Evolutionary conservation across 2,113 vertebrate genomes (phyloP), one percentile per base, ranked within the genome.

Genomic region (Callorhinus ursinus): DNA sequence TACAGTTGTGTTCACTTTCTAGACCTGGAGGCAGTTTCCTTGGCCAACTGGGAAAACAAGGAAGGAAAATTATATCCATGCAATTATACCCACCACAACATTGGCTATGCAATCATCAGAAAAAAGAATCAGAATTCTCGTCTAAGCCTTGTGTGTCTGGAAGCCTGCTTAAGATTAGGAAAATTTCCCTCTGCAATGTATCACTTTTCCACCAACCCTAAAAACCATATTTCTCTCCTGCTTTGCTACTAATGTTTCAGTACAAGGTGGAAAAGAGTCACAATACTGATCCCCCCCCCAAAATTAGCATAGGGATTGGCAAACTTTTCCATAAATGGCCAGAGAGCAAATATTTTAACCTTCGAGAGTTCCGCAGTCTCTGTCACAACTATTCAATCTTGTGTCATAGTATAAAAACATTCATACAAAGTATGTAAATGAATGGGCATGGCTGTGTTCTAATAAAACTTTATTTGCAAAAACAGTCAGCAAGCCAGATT

Each of bases 401-500:
- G n/a, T 2, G 1, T 39, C 55, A 1, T 3, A 2, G 21, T 2
- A 1, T 28, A 14, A 28, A 33, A 8, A 33, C 51, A 3, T 13
- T 53, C 77, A 15, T 7, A 39, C 0, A 1, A 16, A 28, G 26
- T 5, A 21, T 4, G 2, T 13, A 31, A 67, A 14, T 4, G 21
- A n/a, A 49, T n/a, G 4, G 1, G 2, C 6, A 0, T 10, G 24
- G 8, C 39, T 49, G 1, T 13, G 2, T 61, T 14, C 88, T 81
- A 63, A 14, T 71, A 57, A 79, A 79, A 83, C 39, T 72, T 51
- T 36, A 39, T 65, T 74, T 69, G n/a, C 31, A 69, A 5, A 33
- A 74, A n/a, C 16, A 53, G 10, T 14, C 19, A 51, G 12, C 10
- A 22, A 26, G 46, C n/a, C 51, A 55, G 0, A 10, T 69, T 16